Base-by-base conservation (phyloP, 2,888 invertebrate species). In the Ypsolopha sequella region DNA sequence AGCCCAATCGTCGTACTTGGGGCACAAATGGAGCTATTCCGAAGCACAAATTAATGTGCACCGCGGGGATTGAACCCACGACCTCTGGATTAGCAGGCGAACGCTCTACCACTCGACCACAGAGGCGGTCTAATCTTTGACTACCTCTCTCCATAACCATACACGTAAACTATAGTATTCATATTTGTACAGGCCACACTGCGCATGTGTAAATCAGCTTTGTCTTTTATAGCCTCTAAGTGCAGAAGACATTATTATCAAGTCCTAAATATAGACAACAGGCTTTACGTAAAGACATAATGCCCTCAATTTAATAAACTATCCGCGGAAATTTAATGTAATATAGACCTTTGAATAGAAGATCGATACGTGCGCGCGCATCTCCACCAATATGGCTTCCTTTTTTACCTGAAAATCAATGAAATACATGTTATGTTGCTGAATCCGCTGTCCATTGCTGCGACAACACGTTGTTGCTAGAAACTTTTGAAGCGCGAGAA, bases 331-430 rank as follows among this genome's bases (percentile, higher is more conserved):
- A 63, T 64, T 67, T 68, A 70, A 72, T 71, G 68, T 56, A 68
- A 62, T 63, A 14, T 11, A 24, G 24, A 48, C 66, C 66, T 66
- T 63, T 68, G 66, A 68, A 72, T 71, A 68, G 61, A 63, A 59
- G 76, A 81, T 81, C 80, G 69, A 80, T 78, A 71, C 53, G 50
- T 84, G 84, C 84, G 84, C 84, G 84, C 84, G 84, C 84, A 82
- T 52, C 53, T 4, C 53, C 50, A 43, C 53, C 14, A 60, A 65
- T 61, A 76, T 67, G 76, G 74, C 79, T 79, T 79, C 73, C 63
- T 64, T 38, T 36, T 50, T 44, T 38, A 7, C n/a, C 43, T 3
- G 33, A 0, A n/a, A 34, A 24, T 24, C 24, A 24, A 24, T 24
- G 24, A 24, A 24, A 24, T 4, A 24, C 24, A 24, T 24, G 4